Percentiles rank a stretch among this genome's conserved stretches.
Evolutionary conservation across 2,113 vertebrate genomes (phyloP).

Genomic region (Pontoporia blainvillei): DNA sequence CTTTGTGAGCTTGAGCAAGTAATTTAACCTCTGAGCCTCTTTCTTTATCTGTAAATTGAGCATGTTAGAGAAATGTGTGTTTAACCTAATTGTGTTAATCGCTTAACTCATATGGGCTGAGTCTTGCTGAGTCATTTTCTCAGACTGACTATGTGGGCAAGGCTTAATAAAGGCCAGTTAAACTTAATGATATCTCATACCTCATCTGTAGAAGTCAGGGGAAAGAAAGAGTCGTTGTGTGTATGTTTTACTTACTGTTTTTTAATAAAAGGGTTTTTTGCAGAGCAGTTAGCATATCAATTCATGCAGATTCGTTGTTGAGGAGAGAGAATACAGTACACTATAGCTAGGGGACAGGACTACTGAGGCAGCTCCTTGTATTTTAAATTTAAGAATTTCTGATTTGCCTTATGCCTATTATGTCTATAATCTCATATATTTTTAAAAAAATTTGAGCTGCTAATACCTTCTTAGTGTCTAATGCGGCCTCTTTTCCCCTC

Average conservation of each 20-base stretch:
- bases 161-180: slow-evolving; percentile 55
- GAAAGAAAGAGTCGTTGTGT: not conserved
- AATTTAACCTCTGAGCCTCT: slow-evolving; percentile 28
- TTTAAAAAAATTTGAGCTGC: not conserved
- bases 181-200: not conserved
- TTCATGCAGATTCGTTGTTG: not conserved
- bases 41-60: slow-evolving; percentile 48
- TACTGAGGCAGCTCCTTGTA: not conserved
- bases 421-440: not conserved
- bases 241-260: slow-evolving; percentile 10
- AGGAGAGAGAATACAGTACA: not conserved
- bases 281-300: not conserved
- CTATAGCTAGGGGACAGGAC: not conserved
- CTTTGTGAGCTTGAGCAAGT: slow-evolving; percentile 38
- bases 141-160: not conserved
- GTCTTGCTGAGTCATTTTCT: slow-evolving; percentile 72
- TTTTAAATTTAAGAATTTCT: slow-evolving; percentile 24
- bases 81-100: slow-evolving; percentile 65
- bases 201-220: slow-evolving; percentile 19
- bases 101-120: slow-evolving; percentile 52
- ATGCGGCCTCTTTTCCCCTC: not conserved
- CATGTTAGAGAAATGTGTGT: slow-evolving; percentile 47
- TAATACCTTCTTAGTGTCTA: not conserved
- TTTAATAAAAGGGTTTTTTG: not conserved
- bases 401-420: not conserved